A percentile compares a stretch with the other conserved stretches of the same genome.
Conservation (phyloP, 2,797 vertebrate genomes). For the Eleutherodactylus coqui region DNA sequence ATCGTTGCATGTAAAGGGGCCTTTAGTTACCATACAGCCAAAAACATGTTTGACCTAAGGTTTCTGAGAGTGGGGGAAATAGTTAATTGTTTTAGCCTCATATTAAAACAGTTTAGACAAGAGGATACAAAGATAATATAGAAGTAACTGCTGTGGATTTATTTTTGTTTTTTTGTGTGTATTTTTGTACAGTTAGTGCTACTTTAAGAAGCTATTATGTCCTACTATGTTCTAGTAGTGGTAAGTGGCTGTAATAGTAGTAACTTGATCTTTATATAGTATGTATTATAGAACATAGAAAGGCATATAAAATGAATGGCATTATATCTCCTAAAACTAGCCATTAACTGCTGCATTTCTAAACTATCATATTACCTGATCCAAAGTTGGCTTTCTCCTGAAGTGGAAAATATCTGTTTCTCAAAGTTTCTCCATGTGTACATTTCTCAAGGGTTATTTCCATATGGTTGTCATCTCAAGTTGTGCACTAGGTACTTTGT, state of each 20-base stretch:
- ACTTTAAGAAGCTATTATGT: background rate
- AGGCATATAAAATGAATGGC: background rate
- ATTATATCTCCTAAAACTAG: background rate
- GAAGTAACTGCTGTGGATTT: background rate
- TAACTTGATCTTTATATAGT: background rate
- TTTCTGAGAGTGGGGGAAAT: too few species aligned
- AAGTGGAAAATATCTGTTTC: background rate
- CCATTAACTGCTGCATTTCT: background rate
- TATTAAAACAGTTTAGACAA: too few species aligned
- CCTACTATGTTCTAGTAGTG: background rate
- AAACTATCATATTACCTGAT: too few species aligned
- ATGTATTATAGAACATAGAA: background rate
- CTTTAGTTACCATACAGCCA: too few species aligned
- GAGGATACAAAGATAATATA: too few species aligned
- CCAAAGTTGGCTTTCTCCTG: background rate
- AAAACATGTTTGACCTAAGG: too few species aligned
- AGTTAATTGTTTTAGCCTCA: background rate
- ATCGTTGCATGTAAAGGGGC: too few species aligned
- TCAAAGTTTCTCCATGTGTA: conserved; percentile 1
- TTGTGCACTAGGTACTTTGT: background rate
- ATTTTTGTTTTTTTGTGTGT: background rate
- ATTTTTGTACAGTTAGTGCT: background rate
- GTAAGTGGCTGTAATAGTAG: background rate
- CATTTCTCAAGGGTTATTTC: background rate
- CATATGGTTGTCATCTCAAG: conserved; percentile 20